phyloP scores from a whole-genome alignment of 2,113 vertebrate species.

The Vireo altiloquus region DNA sequence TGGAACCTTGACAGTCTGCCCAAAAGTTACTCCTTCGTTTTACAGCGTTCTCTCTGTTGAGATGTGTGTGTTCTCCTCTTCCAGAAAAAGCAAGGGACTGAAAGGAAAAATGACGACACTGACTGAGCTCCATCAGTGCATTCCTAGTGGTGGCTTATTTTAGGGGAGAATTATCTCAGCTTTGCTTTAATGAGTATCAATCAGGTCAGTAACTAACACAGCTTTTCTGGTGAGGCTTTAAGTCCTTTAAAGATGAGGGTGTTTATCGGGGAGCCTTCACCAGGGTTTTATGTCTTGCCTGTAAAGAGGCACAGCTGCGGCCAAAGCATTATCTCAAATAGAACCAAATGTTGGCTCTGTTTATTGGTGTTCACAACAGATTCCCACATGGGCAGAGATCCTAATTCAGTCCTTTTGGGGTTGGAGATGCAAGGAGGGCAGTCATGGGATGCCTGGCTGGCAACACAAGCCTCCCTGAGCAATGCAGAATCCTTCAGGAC shows the following conservation, averaged over 20 bases:
- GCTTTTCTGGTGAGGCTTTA: not conserved
- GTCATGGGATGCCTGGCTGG: not conserved
- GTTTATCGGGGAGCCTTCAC: not conserved
- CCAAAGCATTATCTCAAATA: not conserved
- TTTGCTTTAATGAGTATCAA: not conserved
- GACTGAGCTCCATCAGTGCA: not conserved
- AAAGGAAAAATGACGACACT: not conserved
- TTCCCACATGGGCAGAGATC: not conserved
- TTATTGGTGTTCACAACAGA: not conserved
- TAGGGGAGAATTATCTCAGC: not conserved
- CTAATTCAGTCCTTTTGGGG: not conserved
- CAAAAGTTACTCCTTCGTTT: not conserved
- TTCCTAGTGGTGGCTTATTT: not conserved
- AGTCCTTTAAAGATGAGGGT: not conserved
- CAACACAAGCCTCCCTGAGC: not conserved
- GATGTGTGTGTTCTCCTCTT: not conserved
- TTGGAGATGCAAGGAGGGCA: not conserved
- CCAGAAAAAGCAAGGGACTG: not conserved
- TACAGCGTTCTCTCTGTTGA: not conserved
- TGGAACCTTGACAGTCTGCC: not conserved
- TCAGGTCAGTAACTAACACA: not conserved
- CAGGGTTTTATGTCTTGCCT: not conserved
- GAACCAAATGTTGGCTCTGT: not conserved
- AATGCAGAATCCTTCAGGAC: not conserved
- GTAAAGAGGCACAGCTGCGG: not conserved